These are phyloP conservation scores for Leptopilina myrica DNA, from an alignment of 2,888 invertebrate species.

Conservation along the genomic window DNA sequence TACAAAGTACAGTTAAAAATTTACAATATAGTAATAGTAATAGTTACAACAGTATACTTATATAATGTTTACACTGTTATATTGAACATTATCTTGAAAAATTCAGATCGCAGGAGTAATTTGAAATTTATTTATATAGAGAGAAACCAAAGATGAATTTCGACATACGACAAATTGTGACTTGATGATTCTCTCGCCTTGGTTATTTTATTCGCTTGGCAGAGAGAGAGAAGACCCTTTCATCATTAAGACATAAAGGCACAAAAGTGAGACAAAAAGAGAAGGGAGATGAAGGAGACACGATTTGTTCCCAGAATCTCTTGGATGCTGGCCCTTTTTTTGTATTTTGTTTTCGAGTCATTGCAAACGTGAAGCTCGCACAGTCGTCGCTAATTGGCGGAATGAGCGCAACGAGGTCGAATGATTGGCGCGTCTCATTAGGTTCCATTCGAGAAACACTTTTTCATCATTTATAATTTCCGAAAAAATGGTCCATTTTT, in stretches of 20 bases:
- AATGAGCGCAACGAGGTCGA: slow-evolving; percentile 72
- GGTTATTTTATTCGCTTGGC: slow-evolving; percentile 25
- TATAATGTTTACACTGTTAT: too few species aligned
- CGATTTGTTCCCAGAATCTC: slow-evolving; percentile 65
- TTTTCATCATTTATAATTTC: slow-evolving; percentile 3
- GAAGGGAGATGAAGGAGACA: slow-evolving; percentile 44
- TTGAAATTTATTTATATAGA: slow-evolving; percentile 2
- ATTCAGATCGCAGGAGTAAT: background rate
- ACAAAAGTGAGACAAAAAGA: slow-evolving; percentile 33
- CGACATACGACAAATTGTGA: slow-evolving; percentile 31
- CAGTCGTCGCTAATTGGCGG: slow-evolving; percentile 67
- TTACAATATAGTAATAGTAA: too few species aligned
- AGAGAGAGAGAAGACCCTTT: slow-evolving; percentile 4
- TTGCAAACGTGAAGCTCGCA: slow-evolving; percentile 47
- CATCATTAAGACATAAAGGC: slow-evolving; percentile 19
- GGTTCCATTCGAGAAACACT: slow-evolving; percentile 6
- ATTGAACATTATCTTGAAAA: too few species aligned
- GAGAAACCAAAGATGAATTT: slow-evolving; percentile 28
- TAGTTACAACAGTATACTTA: too few species aligned
- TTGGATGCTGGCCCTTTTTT: slow-evolving; percentile 59
- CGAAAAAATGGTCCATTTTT: slow-evolving; percentile 9
- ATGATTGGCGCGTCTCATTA: slow-evolving; percentile 64
- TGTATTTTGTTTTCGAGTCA: slow-evolving; percentile 60
- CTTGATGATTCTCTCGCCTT: slow-evolving; percentile 35
- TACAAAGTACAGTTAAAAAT: too few species aligned